These are phyloP conservation scores for Dendrophyllia cribrosa DNA, from an alignment of 64 coral and sea anemone species.

Conservation along the genomic window DNA sequence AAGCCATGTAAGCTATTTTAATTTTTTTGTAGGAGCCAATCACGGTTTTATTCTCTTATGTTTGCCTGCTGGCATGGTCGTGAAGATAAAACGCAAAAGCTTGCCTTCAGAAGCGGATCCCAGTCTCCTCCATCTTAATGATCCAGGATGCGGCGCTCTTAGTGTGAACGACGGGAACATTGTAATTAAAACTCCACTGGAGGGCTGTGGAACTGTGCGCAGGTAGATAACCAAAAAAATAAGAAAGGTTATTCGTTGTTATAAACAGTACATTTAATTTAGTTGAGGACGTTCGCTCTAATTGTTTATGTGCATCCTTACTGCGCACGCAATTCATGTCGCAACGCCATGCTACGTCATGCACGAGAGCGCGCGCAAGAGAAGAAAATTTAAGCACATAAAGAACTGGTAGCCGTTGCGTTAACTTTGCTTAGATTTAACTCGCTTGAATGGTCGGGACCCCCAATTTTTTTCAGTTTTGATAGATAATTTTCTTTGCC, in stretches of 20 bases:
- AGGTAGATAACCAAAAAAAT: not conserved
- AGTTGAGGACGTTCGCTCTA: not conserved
- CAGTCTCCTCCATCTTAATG: constrained; percentile 67
- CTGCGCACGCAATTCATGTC: no score
- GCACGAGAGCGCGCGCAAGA: no score
- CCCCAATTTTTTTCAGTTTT: no score
- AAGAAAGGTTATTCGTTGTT: not conserved
- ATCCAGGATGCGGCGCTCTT: constrained; percentile 52
- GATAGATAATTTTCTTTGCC: no score
- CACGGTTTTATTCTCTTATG: not conserved
- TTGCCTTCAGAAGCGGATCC: not conserved
- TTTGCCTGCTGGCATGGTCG: constrained; percentile 15
- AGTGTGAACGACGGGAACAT: constrained; percentile 8
- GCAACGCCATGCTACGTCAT: no score
- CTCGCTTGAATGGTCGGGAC: no score
- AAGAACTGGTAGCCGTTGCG: no score
- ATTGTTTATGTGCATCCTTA: no score
- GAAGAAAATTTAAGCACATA: no score
- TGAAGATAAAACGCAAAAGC: constrained; percentile 11
- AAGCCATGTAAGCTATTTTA: no score
- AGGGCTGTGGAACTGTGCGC: constrained; percentile 65
- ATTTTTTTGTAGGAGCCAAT: not conserved
- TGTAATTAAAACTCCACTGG: constrained; percentile 56
- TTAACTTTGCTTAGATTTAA: no score
- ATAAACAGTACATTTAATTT: not conserved